Conservation (phyloP, 2,888 invertebrate genomes). For the Gnatocerus cornutus region DNA sequence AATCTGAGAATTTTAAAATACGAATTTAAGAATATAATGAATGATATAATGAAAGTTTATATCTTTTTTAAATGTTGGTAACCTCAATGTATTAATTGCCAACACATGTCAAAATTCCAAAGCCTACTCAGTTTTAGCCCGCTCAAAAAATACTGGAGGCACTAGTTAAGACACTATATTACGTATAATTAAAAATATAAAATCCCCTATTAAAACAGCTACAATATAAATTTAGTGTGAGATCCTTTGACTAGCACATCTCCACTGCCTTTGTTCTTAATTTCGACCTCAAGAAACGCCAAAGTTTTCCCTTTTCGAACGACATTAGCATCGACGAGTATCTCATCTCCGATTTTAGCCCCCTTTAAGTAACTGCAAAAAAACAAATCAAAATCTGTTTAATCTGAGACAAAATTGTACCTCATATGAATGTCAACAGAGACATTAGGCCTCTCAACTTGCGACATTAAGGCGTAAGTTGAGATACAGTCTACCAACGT, state of each 20-base stretch:
- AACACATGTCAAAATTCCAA: too few relatives aligned
- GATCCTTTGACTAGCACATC: constrained; percentile 85
- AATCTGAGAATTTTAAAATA: too few relatives aligned
- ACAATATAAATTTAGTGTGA: constrained; percentile 83
- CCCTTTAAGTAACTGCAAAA: constrained; percentile 83
- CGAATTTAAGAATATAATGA: too few relatives aligned
- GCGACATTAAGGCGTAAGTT: constrained; percentile 84
- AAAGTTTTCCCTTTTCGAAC: constrained; percentile 84
- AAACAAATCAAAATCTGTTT: constrained; percentile 45
- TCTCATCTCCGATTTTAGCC: constrained; percentile 84
- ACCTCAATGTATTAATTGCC: too few relatives aligned
- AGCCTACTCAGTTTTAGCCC: too few relatives aligned
- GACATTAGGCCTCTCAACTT: constrained; percentile 78
- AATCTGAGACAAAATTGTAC: constrained; percentile 2
- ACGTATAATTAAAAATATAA: too few relatives aligned
- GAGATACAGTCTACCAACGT: constrained; percentile 86
- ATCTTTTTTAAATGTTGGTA: too few relatives aligned
- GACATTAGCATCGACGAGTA: constrained; percentile 86
- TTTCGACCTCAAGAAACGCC: constrained; percentile 87
- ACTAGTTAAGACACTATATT: too few relatives aligned
- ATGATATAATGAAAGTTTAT: too few relatives aligned
- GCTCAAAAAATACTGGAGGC: too few relatives aligned
- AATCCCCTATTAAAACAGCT: neutral
- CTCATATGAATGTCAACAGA: constrained; percentile 69
- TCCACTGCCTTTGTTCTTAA: constrained; percentile 83